Percentiles rank a stretch among this genome's conserved stretches.
phyloP scores from a whole-genome alignment of 2,113 vertebrate genomes.

The Dicrurus megarhynchus region DNA sequence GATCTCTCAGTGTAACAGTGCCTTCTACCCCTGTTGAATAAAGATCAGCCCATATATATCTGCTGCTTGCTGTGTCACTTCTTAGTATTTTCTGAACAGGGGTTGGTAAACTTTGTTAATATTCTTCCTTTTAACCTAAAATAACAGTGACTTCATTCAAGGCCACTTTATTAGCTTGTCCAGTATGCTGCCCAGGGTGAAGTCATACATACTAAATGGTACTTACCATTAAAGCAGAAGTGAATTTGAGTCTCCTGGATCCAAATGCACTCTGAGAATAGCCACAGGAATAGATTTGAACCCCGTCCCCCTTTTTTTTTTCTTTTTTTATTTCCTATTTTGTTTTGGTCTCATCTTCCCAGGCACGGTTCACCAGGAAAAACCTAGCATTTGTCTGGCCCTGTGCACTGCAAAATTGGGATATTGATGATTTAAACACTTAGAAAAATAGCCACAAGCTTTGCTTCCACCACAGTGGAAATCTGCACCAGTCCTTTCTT shows the following conservation, averaged over 20 bases:
- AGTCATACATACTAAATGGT: not conserved
- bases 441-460: not conserved
- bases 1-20: not conserved
- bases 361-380: not conserved
- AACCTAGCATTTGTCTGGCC: rapidly evolving
- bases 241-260: not conserved
- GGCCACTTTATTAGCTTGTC: not conserved
- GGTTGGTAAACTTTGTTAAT: not conserved
- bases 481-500: not conserved
- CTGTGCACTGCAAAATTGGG: not conserved
- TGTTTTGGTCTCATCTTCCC: not conserved
- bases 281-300: not conserved
- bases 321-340: not conserved
- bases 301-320: rapidly evolving
- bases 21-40: not conserved
- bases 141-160: not conserved
- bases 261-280: not conserved
- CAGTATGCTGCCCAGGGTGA: not conserved
- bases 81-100: not conserved
- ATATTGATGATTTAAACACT: not conserved
- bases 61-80: not conserved
- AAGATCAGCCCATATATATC: not conserved
- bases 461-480: not conserved
- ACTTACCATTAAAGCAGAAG: not conserved
- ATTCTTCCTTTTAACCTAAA: not conserved